A percentile compares a stretch with the other conserved stretches of the same genome.
Conservation (phyloP, 2,113 vertebrate species). For the Spea bombifrons region DNA sequence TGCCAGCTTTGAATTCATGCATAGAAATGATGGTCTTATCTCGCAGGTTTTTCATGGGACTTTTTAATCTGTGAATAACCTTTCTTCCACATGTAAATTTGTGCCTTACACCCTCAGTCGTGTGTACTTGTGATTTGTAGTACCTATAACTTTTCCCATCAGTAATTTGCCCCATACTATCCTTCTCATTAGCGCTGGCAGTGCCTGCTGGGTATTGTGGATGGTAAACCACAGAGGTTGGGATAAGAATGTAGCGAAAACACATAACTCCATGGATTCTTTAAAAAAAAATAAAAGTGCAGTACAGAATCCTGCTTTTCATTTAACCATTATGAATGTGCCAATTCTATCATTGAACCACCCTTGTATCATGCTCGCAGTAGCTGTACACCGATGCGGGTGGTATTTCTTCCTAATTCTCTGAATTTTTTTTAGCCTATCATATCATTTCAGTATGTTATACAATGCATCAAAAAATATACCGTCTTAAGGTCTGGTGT, state of each 20-base stretch:
- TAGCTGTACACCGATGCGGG: constrained; percentile 65
- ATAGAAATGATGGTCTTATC: constrained; percentile 69
- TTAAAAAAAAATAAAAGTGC: constrained; percentile 53
- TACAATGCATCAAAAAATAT: constrained; percentile 49
- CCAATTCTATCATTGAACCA: constrained; percentile 72
- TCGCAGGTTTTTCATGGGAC: constrained; percentile 70
- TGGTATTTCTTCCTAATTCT: constrained; percentile 47
- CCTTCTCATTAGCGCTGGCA: constrained; percentile 28
- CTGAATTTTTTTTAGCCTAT: constrained; percentile 24
- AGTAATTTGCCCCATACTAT: constrained; percentile 58
- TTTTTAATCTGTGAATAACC: constrained; percentile 80
- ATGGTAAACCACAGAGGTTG: constrained; percentile 64
- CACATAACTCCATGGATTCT: constrained; percentile 66
- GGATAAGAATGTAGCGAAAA: constrained; percentile 73
- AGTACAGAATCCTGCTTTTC: constrained; percentile 43
- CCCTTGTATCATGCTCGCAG: constrained; percentile 61
- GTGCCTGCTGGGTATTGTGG: constrained; percentile 26
- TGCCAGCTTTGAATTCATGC: constrained; percentile 69
- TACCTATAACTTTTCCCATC: constrained; percentile 61
- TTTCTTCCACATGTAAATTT: constrained; percentile 99
- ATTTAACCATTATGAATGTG: constrained; percentile 71
- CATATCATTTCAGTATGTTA: constrained; percentile 48
- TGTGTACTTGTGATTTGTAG: constrained; percentile 87
- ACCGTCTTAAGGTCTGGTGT: constrained; percentile 56
- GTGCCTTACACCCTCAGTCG: constrained; percentile 99